Evolutionary conservation across 2,797 vertebrate genomes (phyloP).

Genomic region (Arremon aurantiirostris): DNA sequence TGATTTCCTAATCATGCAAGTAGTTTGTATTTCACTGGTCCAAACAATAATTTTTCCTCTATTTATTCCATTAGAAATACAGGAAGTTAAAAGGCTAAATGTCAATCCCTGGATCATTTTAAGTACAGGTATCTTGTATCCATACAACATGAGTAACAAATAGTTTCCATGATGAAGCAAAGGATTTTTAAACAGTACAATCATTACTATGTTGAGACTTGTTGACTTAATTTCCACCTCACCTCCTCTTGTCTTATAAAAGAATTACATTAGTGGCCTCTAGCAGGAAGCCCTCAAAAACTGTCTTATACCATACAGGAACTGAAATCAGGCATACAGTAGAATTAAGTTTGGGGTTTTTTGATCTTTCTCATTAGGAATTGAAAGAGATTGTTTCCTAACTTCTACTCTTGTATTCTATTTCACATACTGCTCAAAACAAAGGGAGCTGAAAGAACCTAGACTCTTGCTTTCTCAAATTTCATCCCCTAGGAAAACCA

Average conservation of each 20-base stretch:
- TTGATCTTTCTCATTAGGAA: background rate
- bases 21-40: background rate
- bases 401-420: background rate
- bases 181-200: background rate
- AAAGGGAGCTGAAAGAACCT: background rate
- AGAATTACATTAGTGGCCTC: background rate
- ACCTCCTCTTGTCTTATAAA: background rate
- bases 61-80: background rate
- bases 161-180: background rate
- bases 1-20: background rate
- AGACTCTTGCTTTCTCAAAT: background rate
- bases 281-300: background rate
- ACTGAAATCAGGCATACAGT: background rate
- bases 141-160: background rate
- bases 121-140: background rate
- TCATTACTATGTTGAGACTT: background rate
- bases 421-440: background rate
- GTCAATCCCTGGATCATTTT: background rate
- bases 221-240: background rate
- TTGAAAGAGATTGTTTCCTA: background rate
- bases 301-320: background rate
- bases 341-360: background rate
- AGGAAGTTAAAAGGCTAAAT: background rate
- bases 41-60: background rate
- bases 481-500: background rate